Conservation (phyloP, 1,140 invertebrate species). For the Heliconius nattereri region DNA sequence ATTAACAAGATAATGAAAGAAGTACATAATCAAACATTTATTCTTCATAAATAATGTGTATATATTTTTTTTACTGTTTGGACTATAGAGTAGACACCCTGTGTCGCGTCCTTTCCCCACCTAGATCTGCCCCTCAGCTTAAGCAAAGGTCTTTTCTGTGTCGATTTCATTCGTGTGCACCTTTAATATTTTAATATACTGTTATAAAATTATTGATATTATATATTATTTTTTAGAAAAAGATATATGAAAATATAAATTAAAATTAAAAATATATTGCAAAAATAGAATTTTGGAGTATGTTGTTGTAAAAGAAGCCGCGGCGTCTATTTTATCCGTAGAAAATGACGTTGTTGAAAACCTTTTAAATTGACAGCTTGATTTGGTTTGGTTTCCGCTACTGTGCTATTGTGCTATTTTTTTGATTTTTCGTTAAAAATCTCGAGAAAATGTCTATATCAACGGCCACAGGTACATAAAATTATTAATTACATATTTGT, state of each 20-base stretch:
- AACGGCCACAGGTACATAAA: conserved; percentile 74
- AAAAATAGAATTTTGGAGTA: background rate
- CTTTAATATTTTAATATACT: conserved; percentile 1
- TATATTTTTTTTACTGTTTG: background rate
- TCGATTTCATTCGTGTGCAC: conserved; percentile 26
- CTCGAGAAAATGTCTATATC: conserved; percentile 75
- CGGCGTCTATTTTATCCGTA: conserved; percentile 41
- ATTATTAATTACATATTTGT: conserved; percentile 42
- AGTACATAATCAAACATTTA: too few relatives aligned
- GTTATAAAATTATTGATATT: background rate
- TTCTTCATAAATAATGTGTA: too few relatives aligned
- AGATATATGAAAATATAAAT: background rate
- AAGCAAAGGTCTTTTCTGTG: conserved; percentile 42
- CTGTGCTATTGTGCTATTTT: conserved; percentile 80
- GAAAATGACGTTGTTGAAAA: conserved; percentile 62
- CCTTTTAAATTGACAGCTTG: conserved; percentile 80
- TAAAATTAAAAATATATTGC: background rate
- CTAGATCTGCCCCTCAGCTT: conserved; percentile 31
- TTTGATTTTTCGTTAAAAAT: conserved; percentile 70
- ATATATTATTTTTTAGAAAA: background rate
- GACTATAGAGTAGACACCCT: conserved; percentile 28
- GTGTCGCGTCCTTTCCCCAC: conserved; percentile 39
- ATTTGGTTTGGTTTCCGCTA: conserved; percentile 81
- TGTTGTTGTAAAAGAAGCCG: conserved; percentile 19
- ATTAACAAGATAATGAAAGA: too few relatives aligned